Conservation (phyloP, 2,797 vertebrate species). For the Rhinophrynus dorsalis region DNA sequence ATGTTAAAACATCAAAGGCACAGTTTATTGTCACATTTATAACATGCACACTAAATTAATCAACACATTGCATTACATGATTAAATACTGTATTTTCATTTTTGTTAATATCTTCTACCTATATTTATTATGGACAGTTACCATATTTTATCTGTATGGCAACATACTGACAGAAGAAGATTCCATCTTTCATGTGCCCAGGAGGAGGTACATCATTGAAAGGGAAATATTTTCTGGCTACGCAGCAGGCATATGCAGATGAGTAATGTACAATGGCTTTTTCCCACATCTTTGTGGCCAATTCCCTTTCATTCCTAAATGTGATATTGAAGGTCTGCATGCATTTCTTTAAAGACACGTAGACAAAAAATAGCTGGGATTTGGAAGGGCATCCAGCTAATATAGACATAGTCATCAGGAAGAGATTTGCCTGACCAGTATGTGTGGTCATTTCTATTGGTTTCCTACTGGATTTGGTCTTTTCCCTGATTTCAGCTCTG, state of each 20-base stretch:
- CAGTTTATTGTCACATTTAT: too few relatives aligned
- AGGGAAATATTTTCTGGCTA: constrained; percentile 58
- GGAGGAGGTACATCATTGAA: constrained; percentile 11
- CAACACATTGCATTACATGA: too few relatives aligned
- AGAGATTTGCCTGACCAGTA: constrained; percentile 52
- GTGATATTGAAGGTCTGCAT: constrained; percentile 48
- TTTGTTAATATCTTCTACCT: too few relatives aligned
- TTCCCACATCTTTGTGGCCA: constrained; percentile 53
- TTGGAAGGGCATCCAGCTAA: constrained; percentile 56
- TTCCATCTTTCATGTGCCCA: constrained; percentile 54
- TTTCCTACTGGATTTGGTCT: too few relatives aligned
- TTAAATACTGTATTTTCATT: too few relatives aligned
- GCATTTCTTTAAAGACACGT: constrained; percentile 57
- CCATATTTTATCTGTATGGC: constrained; percentile 22
- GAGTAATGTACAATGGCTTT: constrained; percentile 58
- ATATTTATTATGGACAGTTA: background rate
- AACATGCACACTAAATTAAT: too few relatives aligned
- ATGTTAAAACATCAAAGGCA: too few relatives aligned
- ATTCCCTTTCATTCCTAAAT: constrained; percentile 33
- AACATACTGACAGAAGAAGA: constrained; percentile 66
- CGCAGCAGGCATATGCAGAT: constrained; percentile 57
- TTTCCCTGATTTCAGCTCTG: too few relatives aligned
- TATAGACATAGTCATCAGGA: constrained; percentile 52
- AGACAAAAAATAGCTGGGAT: constrained; percentile 57
- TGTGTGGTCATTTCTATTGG: constrained; percentile 49